Evolutionary conservation across 2,113 vertebrate genomes (phyloP).

Genomic region (Tetrax tetrax): DNA sequence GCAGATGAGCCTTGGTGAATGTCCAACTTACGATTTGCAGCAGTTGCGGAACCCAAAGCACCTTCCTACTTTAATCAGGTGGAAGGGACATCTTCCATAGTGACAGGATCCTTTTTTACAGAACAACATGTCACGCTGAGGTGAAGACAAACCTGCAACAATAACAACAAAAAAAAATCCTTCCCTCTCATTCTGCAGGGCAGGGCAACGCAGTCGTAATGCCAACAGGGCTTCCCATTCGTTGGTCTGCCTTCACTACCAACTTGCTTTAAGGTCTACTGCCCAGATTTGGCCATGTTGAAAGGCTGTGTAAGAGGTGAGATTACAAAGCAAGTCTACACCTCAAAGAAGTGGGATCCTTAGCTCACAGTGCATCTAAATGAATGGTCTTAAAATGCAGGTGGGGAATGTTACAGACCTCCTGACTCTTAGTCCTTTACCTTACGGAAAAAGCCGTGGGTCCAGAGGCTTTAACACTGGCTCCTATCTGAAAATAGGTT

Average conservation of each 20-base stretch:
- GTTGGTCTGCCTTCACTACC: background rate
- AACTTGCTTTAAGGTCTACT: too few relatives aligned
- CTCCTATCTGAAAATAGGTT: background rate
- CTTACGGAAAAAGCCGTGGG: background rate
- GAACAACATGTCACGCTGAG: background rate
- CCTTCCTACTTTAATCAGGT: background rate
- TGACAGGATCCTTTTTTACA: background rate
- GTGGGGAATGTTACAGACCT: background rate
- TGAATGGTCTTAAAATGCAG: background rate
- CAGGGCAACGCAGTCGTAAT: rapidly evolving
- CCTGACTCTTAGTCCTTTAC: background rate
- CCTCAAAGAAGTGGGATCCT: background rate
- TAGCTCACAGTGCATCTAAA: background rate
- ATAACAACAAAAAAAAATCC: background rate
- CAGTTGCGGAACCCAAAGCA: conserved; percentile 42
- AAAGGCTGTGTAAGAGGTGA: background rate
- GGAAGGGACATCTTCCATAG: background rate
- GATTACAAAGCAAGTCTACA: background rate
- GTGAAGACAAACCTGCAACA: conserved; percentile 25
- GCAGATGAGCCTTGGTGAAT: background rate
- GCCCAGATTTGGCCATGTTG: background rate
- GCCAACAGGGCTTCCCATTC: background rate
- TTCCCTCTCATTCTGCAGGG: background rate
- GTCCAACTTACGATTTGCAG: conserved; percentile 1
- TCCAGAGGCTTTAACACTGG: background rate